phyloP scores from a whole-genome alignment of 2,888 invertebrate genomes.

The Cybosia mesomella region DNA sequence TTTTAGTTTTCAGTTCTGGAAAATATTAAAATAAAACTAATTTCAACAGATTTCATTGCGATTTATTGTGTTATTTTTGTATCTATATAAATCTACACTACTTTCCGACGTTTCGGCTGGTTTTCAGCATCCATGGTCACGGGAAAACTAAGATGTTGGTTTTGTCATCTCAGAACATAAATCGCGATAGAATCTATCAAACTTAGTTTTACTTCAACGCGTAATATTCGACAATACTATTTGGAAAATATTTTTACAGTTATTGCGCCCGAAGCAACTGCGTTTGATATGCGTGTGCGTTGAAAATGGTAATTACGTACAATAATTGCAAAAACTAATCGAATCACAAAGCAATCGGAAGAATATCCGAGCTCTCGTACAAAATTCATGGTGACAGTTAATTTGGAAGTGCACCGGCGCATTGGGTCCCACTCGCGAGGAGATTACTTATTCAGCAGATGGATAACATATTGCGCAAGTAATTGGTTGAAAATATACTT shows the following conservation, averaged over 20 bases:
- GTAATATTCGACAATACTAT: neutral
- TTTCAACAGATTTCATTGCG: neutral
- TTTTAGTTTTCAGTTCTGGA: neutral
- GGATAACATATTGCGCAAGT: slow-evolving; percentile 81
- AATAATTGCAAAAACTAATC: slow-evolving; percentile 80
- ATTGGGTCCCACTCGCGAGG: slow-evolving; percentile 53
- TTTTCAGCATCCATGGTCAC: neutral
- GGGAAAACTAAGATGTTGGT: neutral
- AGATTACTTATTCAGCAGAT: slow-evolving; percentile 83
- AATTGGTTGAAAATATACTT: slow-evolving; percentile 78
- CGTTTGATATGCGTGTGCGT: neutral
- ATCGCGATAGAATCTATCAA: neutral
- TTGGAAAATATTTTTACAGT: neutral
- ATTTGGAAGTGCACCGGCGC: slow-evolving; percentile 80
- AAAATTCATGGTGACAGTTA: slow-evolving; percentile 84
- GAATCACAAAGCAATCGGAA: slow-evolving; percentile 81
- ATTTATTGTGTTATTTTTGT: too few species aligned
- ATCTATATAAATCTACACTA: neutral
- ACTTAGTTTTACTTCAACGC: neutral
- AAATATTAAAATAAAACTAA: slow-evolving; percentile 3
- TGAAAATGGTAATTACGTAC: slow-evolving; percentile 58
- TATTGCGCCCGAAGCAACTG: slow-evolving; percentile 23
- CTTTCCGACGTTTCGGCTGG: neutral
- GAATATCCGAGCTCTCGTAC: slow-evolving; percentile 69
- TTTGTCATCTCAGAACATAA: neutral